Base-by-base conservation (phyloP, 2,113 vertebrate species). In the Phycodurus eques region DNA sequence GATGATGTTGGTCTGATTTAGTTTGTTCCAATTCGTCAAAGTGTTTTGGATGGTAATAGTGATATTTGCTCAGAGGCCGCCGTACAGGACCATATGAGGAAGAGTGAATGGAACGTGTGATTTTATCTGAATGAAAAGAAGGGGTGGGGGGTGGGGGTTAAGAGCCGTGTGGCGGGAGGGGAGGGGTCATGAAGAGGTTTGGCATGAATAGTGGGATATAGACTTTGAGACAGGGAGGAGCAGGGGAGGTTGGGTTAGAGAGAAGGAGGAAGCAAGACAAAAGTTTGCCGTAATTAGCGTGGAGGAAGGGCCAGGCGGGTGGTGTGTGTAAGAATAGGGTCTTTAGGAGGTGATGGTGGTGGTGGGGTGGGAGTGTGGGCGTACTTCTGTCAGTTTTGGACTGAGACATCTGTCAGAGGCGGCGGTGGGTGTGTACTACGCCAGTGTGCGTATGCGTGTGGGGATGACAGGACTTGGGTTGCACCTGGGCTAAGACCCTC, bases 371-470 rank as follows among this genome's bases (percentile, higher is more conserved):
- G 75, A 78, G 77, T 75, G 79, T 69, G 83, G 82, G 80, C 51
- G 74, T 80, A 87, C 88, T 88, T 90, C 88, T 91, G 89, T 93
- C 90, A 91, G 49, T 88, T 87, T 66, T 85, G 88, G 87, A 89
- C 89, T 89, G 87, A 92, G 90, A 91, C 90, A 91, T 93, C 90
- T 92, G 92, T 88, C 88, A 87, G 78, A 83, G 78, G 86, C 77
- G 88, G 85, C 75, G 72, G 60, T 74, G 76, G 74, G 63, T 88
- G 75, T 80, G 72, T 76, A 12, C 22, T 11, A 42, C 60, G 66
- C 71, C 44, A 76, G 72, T 54, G 19, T 70, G 70, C 53, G 75
- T 63, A 69, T 74, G 60, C 73, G 27, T 85, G 81, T 67, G 70
- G 70, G 72, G 74, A 80, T 85, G 82, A 82, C 78, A 73, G 71